Conservation (phyloP, 2,888 invertebrate species). For the Cheilosia variabilis region DNA sequence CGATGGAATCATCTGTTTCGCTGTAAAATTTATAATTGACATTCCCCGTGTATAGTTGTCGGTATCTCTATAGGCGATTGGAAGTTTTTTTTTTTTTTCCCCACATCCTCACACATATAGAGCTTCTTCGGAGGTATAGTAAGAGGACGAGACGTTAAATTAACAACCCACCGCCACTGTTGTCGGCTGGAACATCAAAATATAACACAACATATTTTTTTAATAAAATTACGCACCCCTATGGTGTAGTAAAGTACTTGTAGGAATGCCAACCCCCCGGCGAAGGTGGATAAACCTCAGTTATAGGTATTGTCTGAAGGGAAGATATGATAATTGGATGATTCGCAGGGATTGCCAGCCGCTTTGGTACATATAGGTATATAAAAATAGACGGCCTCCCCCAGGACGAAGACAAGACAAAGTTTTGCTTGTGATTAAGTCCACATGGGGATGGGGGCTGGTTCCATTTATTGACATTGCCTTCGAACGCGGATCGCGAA, state of each 20-base stretch:
- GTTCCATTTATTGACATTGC: slow-evolving; percentile 64
- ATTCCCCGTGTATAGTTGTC: slow-evolving; percentile 27
- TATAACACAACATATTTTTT: slow-evolving; percentile 25
- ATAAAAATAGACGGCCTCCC: slow-evolving; percentile 53
- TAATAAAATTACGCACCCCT: slow-evolving; percentile 73
- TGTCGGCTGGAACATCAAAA: too few species aligned
- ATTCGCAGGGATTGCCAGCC: slow-evolving; percentile 77
- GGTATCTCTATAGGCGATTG: slow-evolving; percentile 13
- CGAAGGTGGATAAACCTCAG: slow-evolving; percentile 63
- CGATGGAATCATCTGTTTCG: slow-evolving; percentile 47
- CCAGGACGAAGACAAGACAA: slow-evolving; percentile 68
- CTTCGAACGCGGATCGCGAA: too few species aligned
- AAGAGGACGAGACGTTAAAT: too few species aligned
- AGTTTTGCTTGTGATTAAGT: slow-evolving; percentile 66
- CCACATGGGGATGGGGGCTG: slow-evolving; percentile 33
- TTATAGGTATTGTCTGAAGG: slow-evolving; percentile 69
- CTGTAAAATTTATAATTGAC: slow-evolving; percentile 51
- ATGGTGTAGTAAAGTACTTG: slow-evolving; percentile 71
- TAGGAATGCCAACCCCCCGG: slow-evolving; percentile 52
- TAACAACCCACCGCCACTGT: too few species aligned
- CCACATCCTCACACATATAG: too few species aligned
- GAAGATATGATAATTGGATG: slow-evolving; percentile 84
- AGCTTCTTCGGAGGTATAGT: too few species aligned
- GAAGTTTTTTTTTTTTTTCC: not conserved
- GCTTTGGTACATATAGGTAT: not conserved